phyloP scores from a whole-genome alignment of 2,113 vertebrate genomes.

The Bos indicus region DNA sequence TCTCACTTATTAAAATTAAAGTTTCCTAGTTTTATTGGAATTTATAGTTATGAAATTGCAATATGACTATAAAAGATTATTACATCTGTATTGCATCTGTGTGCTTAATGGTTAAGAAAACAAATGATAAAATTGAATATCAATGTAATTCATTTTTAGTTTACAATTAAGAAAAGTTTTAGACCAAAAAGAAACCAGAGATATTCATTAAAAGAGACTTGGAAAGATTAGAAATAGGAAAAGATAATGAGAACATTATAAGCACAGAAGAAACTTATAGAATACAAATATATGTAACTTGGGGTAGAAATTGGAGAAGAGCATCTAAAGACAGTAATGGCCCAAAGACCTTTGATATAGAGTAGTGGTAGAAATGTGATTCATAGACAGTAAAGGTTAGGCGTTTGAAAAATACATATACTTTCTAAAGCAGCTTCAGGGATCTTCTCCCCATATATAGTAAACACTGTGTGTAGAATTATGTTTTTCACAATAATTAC shows the following conservation, averaged over 20 bases:
- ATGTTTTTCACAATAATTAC: background rate
- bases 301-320: background rate
- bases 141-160: conserved; percentile 23
- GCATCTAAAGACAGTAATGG: background rate
- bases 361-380: background rate
- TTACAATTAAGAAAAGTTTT: conserved; percentile 28
- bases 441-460: background rate
- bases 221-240: conserved; percentile 19
- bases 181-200: conserved; percentile 25
- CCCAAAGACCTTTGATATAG: background rate
- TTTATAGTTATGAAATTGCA: conserved; percentile 50
- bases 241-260: background rate
- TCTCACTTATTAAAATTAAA: conserved; percentile 52
- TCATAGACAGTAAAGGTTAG: background rate
- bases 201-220: conserved; percentile 12
- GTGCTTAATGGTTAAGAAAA: conserved; percentile 45
- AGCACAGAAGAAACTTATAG: background rate
- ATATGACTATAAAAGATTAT: conserved; percentile 46
- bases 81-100: conserved; percentile 59
- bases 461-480: background rate
- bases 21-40: conserved; percentile 51
- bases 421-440: background rate
- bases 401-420: background rate
- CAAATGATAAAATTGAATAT: conserved; percentile 37
- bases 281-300: background rate